These are phyloP conservation scores for Sipha flava DNA, from an alignment of 1,140 invertebrate species.

Conservation along the genomic window DNA sequence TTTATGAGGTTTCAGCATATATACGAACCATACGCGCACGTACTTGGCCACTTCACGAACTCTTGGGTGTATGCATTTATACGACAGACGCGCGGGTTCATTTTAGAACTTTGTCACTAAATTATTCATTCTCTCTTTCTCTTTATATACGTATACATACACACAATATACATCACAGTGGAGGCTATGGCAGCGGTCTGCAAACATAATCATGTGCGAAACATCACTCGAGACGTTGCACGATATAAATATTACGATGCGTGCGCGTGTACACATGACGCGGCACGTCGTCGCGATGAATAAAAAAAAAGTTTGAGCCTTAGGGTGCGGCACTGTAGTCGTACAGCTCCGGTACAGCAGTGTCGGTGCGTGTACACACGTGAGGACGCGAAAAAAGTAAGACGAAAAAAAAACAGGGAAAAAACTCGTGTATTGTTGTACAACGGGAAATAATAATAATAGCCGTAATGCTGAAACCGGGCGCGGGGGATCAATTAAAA, in stretches of 20 bases:
- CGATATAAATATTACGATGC: neutral
- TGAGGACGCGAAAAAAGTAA: neutral
- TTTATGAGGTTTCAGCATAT: too few species aligned
- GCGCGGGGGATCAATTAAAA: conserved; percentile 29
- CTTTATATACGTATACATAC: neutral
- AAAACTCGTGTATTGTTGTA: neutral
- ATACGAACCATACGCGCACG: too few species aligned
- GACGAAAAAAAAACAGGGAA: neutral
- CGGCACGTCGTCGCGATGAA: neutral
- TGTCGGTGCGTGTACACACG: too few species aligned
- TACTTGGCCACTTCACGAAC: too few species aligned
- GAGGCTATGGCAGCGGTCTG: neutral
- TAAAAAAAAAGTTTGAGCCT: neutral
- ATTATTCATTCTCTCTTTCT: neutral
- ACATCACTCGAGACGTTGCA: neutral
- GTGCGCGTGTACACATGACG: too few species aligned
- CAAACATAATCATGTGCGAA: neutral
- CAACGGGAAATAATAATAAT: conserved; percentile 2
- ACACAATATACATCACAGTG: too few species aligned
- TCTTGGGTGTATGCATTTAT: too few species aligned
- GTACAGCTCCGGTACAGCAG: too few species aligned
- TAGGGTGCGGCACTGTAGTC: neutral
- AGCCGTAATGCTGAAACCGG: neutral
- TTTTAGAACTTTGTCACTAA: neutral
- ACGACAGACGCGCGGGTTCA: too few species aligned